A percentile compares a stretch with the other conserved stretches of the same genome.
These are phyloP conservation scores for Euura saliciscinereae DNA, from an alignment of 1,140 invertebrate genomes.

Conservation along the genomic window DNA sequence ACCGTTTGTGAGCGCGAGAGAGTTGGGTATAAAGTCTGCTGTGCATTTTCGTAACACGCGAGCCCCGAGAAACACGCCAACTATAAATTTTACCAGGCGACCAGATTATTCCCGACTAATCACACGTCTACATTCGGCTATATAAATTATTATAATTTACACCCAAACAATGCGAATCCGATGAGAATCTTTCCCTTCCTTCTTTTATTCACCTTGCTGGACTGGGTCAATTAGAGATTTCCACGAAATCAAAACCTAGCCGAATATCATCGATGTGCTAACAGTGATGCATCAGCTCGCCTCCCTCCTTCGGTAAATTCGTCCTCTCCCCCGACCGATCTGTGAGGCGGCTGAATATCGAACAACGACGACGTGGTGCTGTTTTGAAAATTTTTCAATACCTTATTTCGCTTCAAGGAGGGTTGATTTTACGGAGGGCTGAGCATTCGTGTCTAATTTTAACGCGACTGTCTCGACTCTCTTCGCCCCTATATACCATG, in stretches of 20 bases:
- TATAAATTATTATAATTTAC: slow-evolving; percentile 8
- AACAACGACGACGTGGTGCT: no score
- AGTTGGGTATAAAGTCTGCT: background rate
- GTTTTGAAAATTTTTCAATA: background rate
- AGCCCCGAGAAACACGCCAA: background rate
- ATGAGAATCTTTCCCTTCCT: background rate
- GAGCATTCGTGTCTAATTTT: slow-evolving; percentile 2
- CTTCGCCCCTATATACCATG: background rate
- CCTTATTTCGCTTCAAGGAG: background rate
- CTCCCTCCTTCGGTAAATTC: no score
- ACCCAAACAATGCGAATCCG: background rate
- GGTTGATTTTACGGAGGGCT: background rate
- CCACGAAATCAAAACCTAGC: no score
- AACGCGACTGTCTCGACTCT: background rate
- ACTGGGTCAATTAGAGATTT: background rate
- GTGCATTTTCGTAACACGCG: slow-evolving; percentile 6
- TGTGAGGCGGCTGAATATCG: no score
- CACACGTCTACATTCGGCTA: background rate
- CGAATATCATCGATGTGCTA: no score
- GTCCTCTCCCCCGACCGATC: no score
- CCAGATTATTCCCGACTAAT: slow-evolving; percentile 3
- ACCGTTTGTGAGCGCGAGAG: background rate
- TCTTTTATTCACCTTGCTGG: background rate
- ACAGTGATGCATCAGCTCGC: no score
- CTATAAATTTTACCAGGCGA: slow-evolving; percentile 7